These are phyloP conservation scores for Abscondita cerata DNA, from an alignment of 2,888 invertebrate genomes.

Conservation along the genomic window DNA sequence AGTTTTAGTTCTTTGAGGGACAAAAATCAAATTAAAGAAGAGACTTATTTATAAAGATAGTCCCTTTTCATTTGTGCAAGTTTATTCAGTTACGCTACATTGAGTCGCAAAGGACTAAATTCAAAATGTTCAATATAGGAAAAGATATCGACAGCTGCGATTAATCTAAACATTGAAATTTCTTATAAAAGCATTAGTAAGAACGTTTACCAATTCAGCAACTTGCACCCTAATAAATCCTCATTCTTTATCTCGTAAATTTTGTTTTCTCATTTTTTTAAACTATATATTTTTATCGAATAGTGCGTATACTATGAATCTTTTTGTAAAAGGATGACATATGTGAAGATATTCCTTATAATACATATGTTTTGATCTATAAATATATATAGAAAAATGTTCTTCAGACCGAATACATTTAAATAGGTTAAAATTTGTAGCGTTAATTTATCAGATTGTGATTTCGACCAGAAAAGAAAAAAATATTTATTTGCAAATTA, in stretches of 20 bases:
- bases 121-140: too few relatives aligned
- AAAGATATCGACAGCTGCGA: too few relatives aligned
- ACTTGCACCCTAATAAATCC: neutral
- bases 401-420: slow-evolving; percentile 6
- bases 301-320: slow-evolving; percentile 11
- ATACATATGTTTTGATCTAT: slow-evolving; percentile 14
- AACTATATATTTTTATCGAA: slow-evolving; percentile 4
- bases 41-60: too few relatives aligned
- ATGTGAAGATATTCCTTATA: slow-evolving; percentile 1
- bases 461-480: neutral
- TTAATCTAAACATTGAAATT: too few relatives aligned
- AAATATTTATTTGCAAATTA: neutral
- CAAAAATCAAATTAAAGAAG: too few relatives aligned
- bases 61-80: too few relatives aligned
- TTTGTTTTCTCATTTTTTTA: slow-evolving; percentile 6
- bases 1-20: too few relatives aligned
- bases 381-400: neutral
- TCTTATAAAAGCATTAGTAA: neutral
- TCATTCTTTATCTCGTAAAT: slow-evolving; percentile 4
- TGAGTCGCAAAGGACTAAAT: too few relatives aligned
- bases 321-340: slow-evolving; percentile 6
- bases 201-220: neutral
- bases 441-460: neutral
- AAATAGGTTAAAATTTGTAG: slow-evolving; percentile 5
- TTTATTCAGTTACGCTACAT: too few relatives aligned